Evolutionary conservation across 1,140 invertebrate species (phyloP).

Genomic region (Macrosteles quadrilineatus): DNA sequence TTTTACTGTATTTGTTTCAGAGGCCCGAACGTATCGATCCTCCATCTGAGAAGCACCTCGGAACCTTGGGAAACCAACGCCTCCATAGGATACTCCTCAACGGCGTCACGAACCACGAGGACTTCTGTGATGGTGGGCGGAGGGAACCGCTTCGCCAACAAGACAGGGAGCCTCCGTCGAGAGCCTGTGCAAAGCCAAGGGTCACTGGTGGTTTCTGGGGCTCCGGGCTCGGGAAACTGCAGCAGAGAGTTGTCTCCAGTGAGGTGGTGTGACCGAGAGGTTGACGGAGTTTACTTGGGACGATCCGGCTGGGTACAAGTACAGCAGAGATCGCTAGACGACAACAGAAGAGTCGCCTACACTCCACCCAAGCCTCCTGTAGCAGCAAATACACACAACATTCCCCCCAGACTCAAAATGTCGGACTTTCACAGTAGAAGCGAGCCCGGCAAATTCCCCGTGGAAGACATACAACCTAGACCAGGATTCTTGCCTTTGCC

Average conservation of each 20-base stretch:
- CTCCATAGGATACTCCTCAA: slow-evolving; percentile 39
- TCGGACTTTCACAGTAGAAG: slow-evolving; percentile 59
- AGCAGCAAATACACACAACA: slow-evolving; percentile 1
- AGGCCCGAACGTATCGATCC: slow-evolving; percentile 57
- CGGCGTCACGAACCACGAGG: slow-evolving; percentile 41
- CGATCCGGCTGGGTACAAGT: slow-evolving; percentile 62
- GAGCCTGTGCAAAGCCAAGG: slow-evolving; percentile 22
- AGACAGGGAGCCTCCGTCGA: slow-evolving; percentile 26
- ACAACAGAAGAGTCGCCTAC: slow-evolving; percentile 49
- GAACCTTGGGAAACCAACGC: slow-evolving; percentile 56
- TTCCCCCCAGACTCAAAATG: slow-evolving; percentile 52
- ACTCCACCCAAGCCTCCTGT: slow-evolving; percentile 23
- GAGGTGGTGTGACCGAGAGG: slow-evolving; percentile 61
- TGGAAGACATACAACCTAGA: slow-evolving; percentile 41
- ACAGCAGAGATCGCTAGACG: slow-evolving; percentile 59
- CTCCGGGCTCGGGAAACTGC: slow-evolving; percentile 38
- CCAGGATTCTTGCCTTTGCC: slow-evolving; percentile 53
- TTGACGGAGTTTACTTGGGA: slow-evolving; percentile 59
- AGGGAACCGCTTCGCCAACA: not conserved
- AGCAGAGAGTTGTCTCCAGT: slow-evolving; percentile 61
- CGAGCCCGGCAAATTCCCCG: slow-evolving; percentile 54
- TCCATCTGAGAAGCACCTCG: slow-evolving; percentile 57
- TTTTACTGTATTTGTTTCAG: slow-evolving; percentile 56
- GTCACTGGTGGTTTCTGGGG: slow-evolving; percentile 9
- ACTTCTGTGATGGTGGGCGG: slow-evolving; percentile 48